Base-by-base conservation (phyloP, 2,888 invertebrate species). In the Xanthia icteritia region DNA sequence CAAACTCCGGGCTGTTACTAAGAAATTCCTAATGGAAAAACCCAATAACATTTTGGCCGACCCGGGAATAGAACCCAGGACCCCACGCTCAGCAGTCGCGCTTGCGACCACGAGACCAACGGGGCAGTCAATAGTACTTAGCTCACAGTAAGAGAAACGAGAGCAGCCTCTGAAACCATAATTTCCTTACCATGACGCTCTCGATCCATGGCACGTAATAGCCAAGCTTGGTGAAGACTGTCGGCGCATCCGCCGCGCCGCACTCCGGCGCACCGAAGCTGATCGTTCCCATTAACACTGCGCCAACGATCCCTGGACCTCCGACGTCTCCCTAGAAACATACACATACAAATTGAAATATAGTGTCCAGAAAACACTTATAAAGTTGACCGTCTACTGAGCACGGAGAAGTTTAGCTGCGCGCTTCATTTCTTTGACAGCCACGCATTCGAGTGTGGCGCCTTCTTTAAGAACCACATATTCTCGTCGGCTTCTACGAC, bases 281-380 rank as follows among this genome's bases (percentile, higher is more conserved):
- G 5, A 88, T 45, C 2, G 88, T 68, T 27, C 89, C 88, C 11
- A 79, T 54, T 31, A 88, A 67, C 0, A 48, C 31, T 31, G 56
- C 67, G 13, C 65, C 77, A 1, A 84, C 73, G 5, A 88, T 51
- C 0, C 76, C 88, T 39, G 88, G 92, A 0, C 90, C 90, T 6
- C 93, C 93, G 1, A 89, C 79, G 64, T 93, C 92, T 66, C 88
- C 88, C 93, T 93, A 76, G 20, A 77, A 61, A 11, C 17, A 65
- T 13, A 75, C 4, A 48, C 17, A 58, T 48, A 36, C 11, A 20
- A 42, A n/a, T 42, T 42, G 2, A 67, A 81, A 20, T 31, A 48
- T 8, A 67, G 23, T 6, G 20, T 9, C 15, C 23, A 17, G 17
- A 42, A 15, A 69, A 39, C 9, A 31, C 23, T 65, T 45, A 48